Percentiles rank a stretch among this genome's conserved stretches.
Conservation (phyloP, 1,140 invertebrate species). For the Meteorus sp. region DNA sequence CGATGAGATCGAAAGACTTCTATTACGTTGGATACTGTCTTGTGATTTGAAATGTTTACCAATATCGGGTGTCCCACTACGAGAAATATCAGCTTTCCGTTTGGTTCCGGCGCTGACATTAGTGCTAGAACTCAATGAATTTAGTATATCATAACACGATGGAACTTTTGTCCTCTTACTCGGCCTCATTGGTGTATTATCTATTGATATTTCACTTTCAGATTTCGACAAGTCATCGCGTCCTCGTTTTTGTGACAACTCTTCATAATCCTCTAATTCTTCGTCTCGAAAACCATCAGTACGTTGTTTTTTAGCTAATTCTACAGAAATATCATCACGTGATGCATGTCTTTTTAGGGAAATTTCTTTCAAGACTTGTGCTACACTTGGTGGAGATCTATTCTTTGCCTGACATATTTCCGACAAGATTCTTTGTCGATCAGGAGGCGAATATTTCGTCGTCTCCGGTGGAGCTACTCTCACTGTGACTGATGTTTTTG, state of each 20-base stretch:
- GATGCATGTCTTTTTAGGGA: constrained; percentile 54
- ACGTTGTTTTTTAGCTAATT: constrained; percentile 52
- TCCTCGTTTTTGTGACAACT: constrained; percentile 51
- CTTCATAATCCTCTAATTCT: constrained; percentile 48
- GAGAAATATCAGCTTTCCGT: constrained; percentile 54
- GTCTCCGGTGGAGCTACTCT: constrained; percentile 49
- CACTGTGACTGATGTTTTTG: constrained; percentile 46
- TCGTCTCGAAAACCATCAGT: constrained; percentile 40
- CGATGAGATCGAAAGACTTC: neutral
- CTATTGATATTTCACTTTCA: constrained; percentile 46
- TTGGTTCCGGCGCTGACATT: constrained; percentile 48
- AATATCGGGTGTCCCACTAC: constrained; percentile 45
- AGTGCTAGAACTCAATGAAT: constrained; percentile 53
- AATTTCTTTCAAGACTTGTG: constrained; percentile 44
- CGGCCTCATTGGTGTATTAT: constrained; percentile 43
- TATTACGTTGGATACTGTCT: constrained; percentile 30
- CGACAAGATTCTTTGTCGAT: constrained; percentile 39
- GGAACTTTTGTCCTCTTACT: constrained; percentile 50
- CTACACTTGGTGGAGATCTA: constrained; percentile 26
- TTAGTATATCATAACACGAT: constrained; percentile 55
- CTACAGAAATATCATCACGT: constrained; percentile 45
- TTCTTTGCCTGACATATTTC: constrained; percentile 29
- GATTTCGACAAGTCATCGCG: constrained; percentile 51
- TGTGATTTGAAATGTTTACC: constrained; percentile 54
- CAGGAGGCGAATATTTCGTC: constrained; percentile 38